A percentile compares a stretch with the other conserved stretches of the same genome.
Conservation (phyloP, 2,113 vertebrate species). For the Pleuronectes platessa region DNA sequence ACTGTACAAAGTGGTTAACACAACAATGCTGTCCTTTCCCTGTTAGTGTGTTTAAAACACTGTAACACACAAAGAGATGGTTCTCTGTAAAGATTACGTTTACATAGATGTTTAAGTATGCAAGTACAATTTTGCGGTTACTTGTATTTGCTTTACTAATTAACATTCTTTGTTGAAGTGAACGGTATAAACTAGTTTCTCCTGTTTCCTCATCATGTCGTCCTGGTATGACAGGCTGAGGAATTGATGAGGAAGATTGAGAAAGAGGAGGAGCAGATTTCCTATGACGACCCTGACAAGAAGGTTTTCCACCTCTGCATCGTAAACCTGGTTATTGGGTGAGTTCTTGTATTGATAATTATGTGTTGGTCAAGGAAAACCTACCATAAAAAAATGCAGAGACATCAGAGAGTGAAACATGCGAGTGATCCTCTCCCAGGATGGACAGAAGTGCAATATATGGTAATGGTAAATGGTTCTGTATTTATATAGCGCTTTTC, state of each 20-base stretch:
- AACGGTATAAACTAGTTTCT: too few relatives aligned
- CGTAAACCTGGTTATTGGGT: slow-evolving; percentile 98
- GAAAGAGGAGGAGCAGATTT: slow-evolving; percentile 95
- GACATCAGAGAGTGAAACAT: too few relatives aligned
- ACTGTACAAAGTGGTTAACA: neutral
- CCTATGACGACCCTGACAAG: slow-evolving; percentile 90
- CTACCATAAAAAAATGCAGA: too few relatives aligned
- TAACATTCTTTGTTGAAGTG: too few relatives aligned
- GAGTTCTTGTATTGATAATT: slow-evolving; percentile 22
- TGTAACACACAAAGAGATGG: neutral
- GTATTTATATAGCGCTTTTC: too few relatives aligned
- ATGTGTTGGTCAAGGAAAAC: too few relatives aligned
- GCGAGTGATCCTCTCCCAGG: too few relatives aligned
- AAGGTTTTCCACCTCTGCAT: slow-evolving; percentile 97
- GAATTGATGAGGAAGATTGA: slow-evolving; percentile 97
- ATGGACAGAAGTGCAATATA: too few relatives aligned
- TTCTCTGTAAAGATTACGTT: neutral
- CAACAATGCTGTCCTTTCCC: too few relatives aligned
- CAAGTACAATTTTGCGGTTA: neutral
- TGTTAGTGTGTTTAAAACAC: neutral
- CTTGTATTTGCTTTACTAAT: too few relatives aligned
- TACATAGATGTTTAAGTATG: neutral
- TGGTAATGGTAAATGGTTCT: too few relatives aligned
- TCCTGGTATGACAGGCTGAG: slow-evolving; percentile 82
- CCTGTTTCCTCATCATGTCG: too few relatives aligned